Conservation (phyloP, 2,113 vertebrate genomes). For the Ctenodactylus gundi region DNA sequence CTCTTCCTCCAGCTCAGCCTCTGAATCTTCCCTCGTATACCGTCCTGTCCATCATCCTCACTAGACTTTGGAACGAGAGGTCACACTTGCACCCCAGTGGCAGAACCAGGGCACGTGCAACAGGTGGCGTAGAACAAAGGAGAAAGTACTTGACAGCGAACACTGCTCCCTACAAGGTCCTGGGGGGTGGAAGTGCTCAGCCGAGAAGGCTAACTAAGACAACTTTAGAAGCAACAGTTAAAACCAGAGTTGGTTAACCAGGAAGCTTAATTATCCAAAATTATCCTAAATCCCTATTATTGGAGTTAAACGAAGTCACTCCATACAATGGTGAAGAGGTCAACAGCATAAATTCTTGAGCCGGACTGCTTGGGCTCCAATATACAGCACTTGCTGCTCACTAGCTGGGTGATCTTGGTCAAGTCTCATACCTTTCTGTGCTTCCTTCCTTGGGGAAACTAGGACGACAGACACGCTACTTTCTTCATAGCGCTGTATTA, state of each 20-base stretch:
- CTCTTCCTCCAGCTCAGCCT: neutral
- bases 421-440: neutral
- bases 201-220: neutral
- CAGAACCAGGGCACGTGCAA: neutral
- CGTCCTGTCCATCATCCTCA: neutral
- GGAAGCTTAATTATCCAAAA: conserved; percentile 14
- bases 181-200: neutral
- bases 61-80: neutral
- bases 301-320: neutral
- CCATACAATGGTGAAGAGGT: neutral
- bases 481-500: neutral
- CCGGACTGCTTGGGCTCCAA: neutral
- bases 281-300: neutral
- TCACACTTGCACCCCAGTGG: neutral
- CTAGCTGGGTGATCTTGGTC: neutral
- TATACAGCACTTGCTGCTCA: neutral
- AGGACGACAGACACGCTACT: neutral
- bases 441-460: neutral
- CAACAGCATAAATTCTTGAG: neutral
- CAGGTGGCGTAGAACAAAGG: neutral
- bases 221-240: neutral
- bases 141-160: neutral
- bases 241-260: neutral
- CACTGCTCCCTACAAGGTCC: neutral
- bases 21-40: neutral